Base-by-base conservation (phyloP, 2,888 invertebrate genomes). In the Fragum sueziense region DNA sequence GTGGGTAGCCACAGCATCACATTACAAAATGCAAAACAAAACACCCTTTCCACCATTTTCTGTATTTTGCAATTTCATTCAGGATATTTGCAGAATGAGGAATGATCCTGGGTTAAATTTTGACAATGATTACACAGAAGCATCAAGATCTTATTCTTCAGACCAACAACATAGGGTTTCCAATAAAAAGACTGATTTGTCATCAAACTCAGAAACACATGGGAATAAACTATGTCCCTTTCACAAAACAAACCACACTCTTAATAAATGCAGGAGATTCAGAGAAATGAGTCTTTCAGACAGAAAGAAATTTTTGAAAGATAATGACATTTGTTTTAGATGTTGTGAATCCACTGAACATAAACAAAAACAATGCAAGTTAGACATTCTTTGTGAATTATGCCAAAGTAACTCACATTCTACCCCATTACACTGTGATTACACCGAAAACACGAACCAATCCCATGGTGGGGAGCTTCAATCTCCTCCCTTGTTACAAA, bases 61-160 rank as follows among this genome's bases (percentile, higher is more conserved):
- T 20, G 27, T 77, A n/a, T 80, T 82, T 67, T 52, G 59, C 14
- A 34, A 65, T 22, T 79, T 82, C 41, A 25, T 77, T 29, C 33
- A 61, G 33, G 72, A 76, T 6, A 65, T 72, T 37, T 71, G 68
- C 47, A 70, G 67, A 27, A 77, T 80, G 62, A 76, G 68, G 37
- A 80, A 82, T 70, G 79, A 82, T 34, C 82, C 82, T 25, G 72
- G 76, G 29, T 27, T 74, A 4, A 25, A 7, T 31, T 74, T n/a
- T 25, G 67, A 74, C 7, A 54, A 14, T 22, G 11, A 25, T 25
- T 9, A 27, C 7, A 25, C 17, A n/a, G 20, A 61, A 17, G 14
- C 4, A 27, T 2, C 52, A 17, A 31, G 31, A 22, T 20, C 9
- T 22, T 20, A 29, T 31, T 59, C 41, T 25, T 37, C 33, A 20